These are phyloP conservation scores for Nasonia giraulti DNA, from an alignment of 1,140 invertebrate species.

Conservation along the genomic window DNA sequence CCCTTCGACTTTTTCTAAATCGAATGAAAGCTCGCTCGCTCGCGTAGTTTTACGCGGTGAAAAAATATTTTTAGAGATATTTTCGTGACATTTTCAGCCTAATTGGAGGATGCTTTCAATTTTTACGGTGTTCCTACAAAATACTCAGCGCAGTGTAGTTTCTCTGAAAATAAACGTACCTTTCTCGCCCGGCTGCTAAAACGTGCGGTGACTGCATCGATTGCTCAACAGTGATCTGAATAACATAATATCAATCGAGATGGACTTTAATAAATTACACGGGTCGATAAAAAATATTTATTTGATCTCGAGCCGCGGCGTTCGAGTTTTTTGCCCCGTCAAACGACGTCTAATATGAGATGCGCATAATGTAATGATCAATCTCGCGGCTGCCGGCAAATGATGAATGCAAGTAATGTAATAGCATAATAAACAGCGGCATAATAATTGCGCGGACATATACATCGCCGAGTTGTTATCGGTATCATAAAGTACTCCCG, in stretches of 20 bases:
- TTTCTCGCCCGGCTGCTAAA: too few species aligned
- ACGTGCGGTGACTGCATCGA: too few species aligned
- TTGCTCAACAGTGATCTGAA: neutral
- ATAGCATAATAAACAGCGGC: constrained; percentile 30
- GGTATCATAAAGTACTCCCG: neutral
- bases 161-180: too few species aligned
- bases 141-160: too few species aligned
- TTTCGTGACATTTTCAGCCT: too few species aligned
- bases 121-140: neutral
- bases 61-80: too few species aligned
- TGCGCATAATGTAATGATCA: constrained; percentile 8
- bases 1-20: neutral
- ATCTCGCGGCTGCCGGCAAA: neutral
- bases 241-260: neutral
- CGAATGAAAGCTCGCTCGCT: neutral
- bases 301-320: neutral
- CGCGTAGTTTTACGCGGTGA: too few species aligned
- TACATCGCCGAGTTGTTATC: neutral
- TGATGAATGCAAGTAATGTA: constrained; percentile 6
- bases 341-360: neutral
- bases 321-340: neutral
- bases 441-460: constrained; percentile 2
- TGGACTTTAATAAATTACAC: neutral
- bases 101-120: too few species aligned
- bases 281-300: neutral